These are phyloP conservation scores for Drosophila recens DNA, from an alignment of 2,888 invertebrate species.

Conservation along the genomic window DNA sequence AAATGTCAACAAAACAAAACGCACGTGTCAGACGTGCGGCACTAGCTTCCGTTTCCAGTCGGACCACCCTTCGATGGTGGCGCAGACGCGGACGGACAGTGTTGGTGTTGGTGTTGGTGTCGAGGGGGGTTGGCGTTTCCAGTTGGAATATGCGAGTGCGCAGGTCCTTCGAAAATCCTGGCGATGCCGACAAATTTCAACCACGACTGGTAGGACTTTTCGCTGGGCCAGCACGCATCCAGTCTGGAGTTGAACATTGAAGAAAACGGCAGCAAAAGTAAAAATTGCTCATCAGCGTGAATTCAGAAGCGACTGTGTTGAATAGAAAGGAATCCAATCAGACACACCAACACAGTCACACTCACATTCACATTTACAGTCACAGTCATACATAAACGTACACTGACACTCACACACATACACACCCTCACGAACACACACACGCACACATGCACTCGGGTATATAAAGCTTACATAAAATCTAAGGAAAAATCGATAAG, in stretches of 20 bases:
- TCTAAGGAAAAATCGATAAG: constrained; percentile 77
- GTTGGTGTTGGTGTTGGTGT: background rate
- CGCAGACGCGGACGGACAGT: constrained; percentile 42
- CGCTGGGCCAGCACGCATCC: constrained; percentile 74
- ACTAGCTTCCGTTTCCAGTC: constrained; percentile 52
- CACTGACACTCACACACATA: constrained; percentile 55
- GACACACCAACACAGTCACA: constrained; percentile 60
- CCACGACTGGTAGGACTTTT: constrained; percentile 78
- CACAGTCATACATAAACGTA: constrained; percentile 44
- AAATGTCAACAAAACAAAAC: constrained; percentile 75
- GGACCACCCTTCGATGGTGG: constrained; percentile 44
- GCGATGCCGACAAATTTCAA: constrained; percentile 60
- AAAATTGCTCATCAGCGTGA: constrained; percentile 66
- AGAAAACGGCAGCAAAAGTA: constrained; percentile 82
- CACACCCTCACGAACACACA: constrained; percentile 37
- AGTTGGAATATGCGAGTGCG: constrained; percentile 80
- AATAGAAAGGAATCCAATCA: constrained; percentile 74
- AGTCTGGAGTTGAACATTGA: constrained; percentile 84
- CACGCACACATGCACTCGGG: constrained; percentile 49
- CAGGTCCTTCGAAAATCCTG: constrained; percentile 84
- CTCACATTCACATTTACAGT: constrained; percentile 43
- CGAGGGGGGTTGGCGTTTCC: constrained; percentile 46
- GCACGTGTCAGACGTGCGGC: constrained; percentile 61
- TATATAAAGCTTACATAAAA: constrained; percentile 73
- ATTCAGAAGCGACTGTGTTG: constrained; percentile 66